These are phyloP conservation scores for Acanthisitta chloris DNA, from an alignment of 2,113 vertebrate species.

Conservation along the genomic window DNA sequence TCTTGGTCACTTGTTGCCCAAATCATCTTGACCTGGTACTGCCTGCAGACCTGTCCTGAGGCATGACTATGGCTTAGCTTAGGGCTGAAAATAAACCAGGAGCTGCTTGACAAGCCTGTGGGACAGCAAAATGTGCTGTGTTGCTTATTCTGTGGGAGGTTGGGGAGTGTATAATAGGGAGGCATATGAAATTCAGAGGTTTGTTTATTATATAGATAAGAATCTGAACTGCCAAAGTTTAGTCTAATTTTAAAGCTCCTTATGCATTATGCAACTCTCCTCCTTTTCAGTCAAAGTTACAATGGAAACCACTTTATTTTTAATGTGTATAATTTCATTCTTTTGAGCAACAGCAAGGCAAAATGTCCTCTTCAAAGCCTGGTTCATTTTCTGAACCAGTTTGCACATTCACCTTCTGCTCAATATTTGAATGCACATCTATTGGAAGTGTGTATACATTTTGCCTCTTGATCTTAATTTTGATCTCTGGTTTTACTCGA, in stretches of 20 bases:
- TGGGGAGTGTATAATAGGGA: background rate
- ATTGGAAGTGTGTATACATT: background rate
- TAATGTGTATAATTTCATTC: background rate
- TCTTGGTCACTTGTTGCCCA: background rate
- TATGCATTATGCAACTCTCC: constrained; percentile 2
- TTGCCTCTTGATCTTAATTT: background rate
- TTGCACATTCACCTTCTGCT: background rate
- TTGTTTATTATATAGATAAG: constrained; percentile 6
- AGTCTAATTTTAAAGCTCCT: constrained; percentile 43
- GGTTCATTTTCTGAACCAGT: background rate
- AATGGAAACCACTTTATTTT: background rate
- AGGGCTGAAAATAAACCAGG: background rate
- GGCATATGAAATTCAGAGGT: background rate
- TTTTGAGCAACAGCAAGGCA: background rate
- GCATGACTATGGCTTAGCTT: background rate
- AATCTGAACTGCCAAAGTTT: constrained; percentile 2
- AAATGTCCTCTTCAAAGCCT: background rate
- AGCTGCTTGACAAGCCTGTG: background rate
- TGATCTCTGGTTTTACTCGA: background rate
- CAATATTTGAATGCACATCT: background rate
- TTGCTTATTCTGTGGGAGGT: background rate
- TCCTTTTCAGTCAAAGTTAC: background rate
- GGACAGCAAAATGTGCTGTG: background rate
- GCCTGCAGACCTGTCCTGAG: background rate
- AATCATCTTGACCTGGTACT: background rate